phyloP scores from a whole-genome alignment of 2,113 vertebrate species.

The Lampris incognitus region DNA sequence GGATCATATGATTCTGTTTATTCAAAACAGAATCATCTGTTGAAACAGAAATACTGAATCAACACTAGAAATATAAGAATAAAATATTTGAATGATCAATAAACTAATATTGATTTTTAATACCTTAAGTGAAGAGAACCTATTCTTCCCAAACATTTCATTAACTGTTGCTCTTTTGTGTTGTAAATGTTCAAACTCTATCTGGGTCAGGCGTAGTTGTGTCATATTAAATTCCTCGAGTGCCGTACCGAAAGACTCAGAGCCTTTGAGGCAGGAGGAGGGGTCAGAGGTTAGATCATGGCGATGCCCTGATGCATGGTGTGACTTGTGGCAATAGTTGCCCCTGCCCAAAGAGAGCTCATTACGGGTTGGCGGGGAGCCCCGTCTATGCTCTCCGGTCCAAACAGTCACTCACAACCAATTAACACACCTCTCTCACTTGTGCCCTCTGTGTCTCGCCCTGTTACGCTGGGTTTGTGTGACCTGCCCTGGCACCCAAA shows the following conservation, averaged over 20 bases:
- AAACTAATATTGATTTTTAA: too few species aligned
- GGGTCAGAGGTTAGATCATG: conserved; percentile 38
- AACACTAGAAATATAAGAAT: too few species aligned
- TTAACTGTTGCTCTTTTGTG: not conserved
- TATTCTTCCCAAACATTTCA: too few species aligned
- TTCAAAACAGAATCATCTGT: too few species aligned
- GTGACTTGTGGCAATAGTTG: conserved; percentile 22
- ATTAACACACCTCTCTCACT: conserved; percentile 61
- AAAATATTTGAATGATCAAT: too few species aligned
- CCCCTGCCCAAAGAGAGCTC: conserved; percentile 46
- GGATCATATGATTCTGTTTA: too few species aligned
- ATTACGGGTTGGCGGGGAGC: conserved; percentile 58
- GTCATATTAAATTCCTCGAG: not conserved
- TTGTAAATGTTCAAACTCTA: not conserved
- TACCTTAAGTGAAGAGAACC: too few species aligned
- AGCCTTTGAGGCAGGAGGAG: conserved; percentile 19
- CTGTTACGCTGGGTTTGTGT: not conserved
- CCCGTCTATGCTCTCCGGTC: conserved; percentile 49
- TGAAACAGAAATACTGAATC: not conserved
- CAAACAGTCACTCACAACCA: conserved; percentile 52
- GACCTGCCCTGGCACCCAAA: not conserved
- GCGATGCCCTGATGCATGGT: conserved; percentile 25
- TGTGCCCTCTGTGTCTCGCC: not conserved
- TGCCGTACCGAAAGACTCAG: conserved; percentile 31
- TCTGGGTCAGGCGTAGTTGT: not conserved